Conservation (phyloP, 1,140 invertebrate genomes). For the Euwallacea fornicatus region DNA sequence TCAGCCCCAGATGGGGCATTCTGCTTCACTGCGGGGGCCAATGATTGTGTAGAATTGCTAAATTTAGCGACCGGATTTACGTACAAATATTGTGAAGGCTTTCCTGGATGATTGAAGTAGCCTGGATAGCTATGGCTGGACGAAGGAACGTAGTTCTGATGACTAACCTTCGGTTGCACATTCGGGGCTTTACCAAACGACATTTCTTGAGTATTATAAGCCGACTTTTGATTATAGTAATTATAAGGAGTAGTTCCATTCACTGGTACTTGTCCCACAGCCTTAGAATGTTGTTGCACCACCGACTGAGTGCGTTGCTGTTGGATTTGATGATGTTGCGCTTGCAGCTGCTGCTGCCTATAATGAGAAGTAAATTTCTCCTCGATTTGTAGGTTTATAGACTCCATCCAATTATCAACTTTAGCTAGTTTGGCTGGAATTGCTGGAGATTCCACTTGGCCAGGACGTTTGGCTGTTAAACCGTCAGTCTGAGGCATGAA, state of each 20-base stretch:
- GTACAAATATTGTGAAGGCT: conserved; percentile 42
- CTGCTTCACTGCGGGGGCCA: conserved; percentile 31
- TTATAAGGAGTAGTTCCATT: conserved; percentile 38
- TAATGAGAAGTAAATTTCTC: conserved; percentile 54
- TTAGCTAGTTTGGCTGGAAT: conserved; percentile 56
- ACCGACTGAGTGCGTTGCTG: conserved; percentile 13
- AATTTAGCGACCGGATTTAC: conserved; percentile 43
- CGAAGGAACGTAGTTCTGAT: conserved; percentile 49
- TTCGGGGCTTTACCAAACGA: neutral
- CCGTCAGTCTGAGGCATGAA: conserved; percentile 6
- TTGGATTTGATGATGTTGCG: conserved; percentile 32
- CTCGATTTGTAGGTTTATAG: conserved; percentile 61
- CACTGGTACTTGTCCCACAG: conserved; percentile 22
- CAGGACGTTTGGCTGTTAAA: conserved; percentile 49
- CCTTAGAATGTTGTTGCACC: conserved; percentile 17
- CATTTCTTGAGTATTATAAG: neutral
- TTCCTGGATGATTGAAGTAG: conserved; percentile 30
- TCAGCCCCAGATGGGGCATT: conserved; percentile 49
- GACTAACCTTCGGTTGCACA: conserved; percentile 33
- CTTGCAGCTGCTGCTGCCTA: conserved; percentile 40
- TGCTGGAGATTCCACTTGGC: conserved; percentile 48
- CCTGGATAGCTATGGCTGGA: conserved; percentile 43
- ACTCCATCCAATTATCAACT: conserved; percentile 58
- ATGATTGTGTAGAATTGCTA: conserved; percentile 36
- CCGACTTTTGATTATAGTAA: conserved; percentile 33